These are phyloP conservation scores for Heterodera filipjevi DNA, from an alignment of 2,888 invertebrate species.

Conservation along the genomic window DNA sequence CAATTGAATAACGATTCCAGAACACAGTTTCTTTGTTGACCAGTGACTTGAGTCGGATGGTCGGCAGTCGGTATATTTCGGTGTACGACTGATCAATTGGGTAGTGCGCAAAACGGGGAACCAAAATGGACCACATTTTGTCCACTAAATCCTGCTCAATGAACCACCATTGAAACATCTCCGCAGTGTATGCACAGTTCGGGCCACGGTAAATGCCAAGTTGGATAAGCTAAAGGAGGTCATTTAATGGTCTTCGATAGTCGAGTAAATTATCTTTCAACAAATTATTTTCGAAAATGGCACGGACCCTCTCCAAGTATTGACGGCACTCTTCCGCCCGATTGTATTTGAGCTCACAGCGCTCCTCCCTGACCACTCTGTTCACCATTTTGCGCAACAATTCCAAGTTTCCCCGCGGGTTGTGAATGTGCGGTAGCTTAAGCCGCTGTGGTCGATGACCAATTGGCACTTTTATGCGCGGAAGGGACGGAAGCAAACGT, in stretches of 20 bases:
- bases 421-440: conserved; percentile 46
- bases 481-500: conserved; percentile 50
- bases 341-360: conserved; percentile 60
- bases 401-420: conserved; percentile 42
- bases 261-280: too few species aligned
- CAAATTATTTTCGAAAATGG: too few species aligned
- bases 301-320: conserved; percentile 58
- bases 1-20: conserved; percentile 53
- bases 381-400: conserved; percentile 58
- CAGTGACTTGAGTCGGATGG: conserved; percentile 46
- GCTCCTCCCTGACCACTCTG: conserved; percentile 59
- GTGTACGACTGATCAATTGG: conserved; percentile 54
- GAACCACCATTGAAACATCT: conserved; percentile 64
- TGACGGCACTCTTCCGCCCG: conserved; percentile 62
- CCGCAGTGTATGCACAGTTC: conserved; percentile 58
- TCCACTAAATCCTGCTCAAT: conserved; percentile 49
- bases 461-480: conserved; percentile 53
- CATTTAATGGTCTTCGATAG: too few species aligned
- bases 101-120: conserved; percentile 40
- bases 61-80: conserved; percentile 56
- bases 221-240: conserved; percentile 64
- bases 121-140: conserved; percentile 43
- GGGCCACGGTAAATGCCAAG: conserved; percentile 55
- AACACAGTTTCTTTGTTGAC: conserved; percentile 39
- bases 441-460: conserved; percentile 62